Evolutionary conservation across 37 sponge, comb jelly and placozoan species (phyloP).

Genomic region (Bolinopsis microptera): DNA sequence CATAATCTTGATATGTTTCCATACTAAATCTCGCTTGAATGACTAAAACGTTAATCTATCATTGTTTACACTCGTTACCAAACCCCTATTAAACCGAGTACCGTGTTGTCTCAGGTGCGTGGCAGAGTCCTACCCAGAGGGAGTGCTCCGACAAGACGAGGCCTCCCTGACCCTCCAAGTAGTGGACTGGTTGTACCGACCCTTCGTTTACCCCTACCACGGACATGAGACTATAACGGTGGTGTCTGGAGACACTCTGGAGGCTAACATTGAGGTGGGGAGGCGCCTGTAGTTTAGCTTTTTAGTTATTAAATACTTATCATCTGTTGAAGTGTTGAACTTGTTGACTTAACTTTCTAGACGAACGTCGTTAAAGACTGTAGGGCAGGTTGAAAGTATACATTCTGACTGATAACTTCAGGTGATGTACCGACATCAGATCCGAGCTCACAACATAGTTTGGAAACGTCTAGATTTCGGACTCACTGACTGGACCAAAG

Average conservation of each 20-base stretch:
- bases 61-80: too few relatives aligned
- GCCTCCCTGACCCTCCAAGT: not conserved
- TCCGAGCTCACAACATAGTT: slow-evolving; percentile 56
- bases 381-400: too few relatives aligned
- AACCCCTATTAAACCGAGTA: too few relatives aligned
- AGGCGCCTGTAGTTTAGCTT: too few relatives aligned
- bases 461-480: slow-evolving; percentile 29
- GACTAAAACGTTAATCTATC: too few relatives aligned
- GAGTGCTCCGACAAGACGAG: not conserved
- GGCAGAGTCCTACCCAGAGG: slow-evolving; percentile 5
- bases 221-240: slow-evolving; percentile 39
- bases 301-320: too few relatives aligned
- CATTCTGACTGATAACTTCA: too few relatives aligned
- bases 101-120: not conserved
- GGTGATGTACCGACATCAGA: slow-evolving; percentile 60
- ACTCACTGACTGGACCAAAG: slow-evolving; percentile 13
- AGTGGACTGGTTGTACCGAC: slow-evolving; percentile 25
- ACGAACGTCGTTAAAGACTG: too few relatives aligned
- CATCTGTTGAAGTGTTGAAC: too few relatives aligned
- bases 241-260: slow-evolving; percentile 47
- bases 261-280: slow-evolving; percentile 49
- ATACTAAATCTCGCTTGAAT: too few relatives aligned
- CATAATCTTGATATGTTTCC: too few relatives aligned
- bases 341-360: too few relatives aligned
- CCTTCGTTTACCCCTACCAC: slow-evolving; percentile 61